Percentiles rank a stretch among this genome's conserved stretches.
Evolutionary conservation across 2,113 vertebrate species (phyloP).

Genomic region (Serinus canaria): DNA sequence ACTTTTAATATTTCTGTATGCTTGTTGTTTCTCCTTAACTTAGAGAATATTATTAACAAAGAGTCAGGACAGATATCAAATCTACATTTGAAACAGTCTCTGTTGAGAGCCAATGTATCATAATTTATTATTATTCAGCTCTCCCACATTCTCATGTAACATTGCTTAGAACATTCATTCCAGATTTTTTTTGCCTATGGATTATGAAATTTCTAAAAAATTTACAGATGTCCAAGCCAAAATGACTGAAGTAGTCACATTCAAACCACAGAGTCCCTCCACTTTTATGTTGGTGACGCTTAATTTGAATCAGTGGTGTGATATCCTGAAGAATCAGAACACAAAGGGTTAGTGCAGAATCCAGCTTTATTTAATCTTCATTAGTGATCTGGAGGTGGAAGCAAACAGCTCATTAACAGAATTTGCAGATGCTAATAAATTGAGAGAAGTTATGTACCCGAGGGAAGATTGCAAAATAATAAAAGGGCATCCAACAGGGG

Average conservation of each 20-base stretch:
- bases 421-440: slow-evolving; percentile 66
- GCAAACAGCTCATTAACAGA: slow-evolving; percentile 52
- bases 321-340: not conserved
- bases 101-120: not conserved
- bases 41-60: not conserved
- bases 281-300: not conserved
- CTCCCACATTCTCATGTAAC: not conserved
- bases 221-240: not conserved
- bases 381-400: slow-evolving; percentile 53
- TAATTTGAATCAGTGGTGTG: not conserved
- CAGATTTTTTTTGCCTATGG: not conserved
- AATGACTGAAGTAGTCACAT: not conserved
- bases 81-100: not conserved
- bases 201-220: not conserved
- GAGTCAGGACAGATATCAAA: not conserved
- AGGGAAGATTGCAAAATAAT: slow-evolving; percentile 54
- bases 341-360: slow-evolving; percentile 18
- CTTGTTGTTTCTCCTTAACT: not conserved
- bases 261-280: not conserved
- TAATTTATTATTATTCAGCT: not conserved
- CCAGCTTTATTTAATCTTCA: slow-evolving; percentile 57
- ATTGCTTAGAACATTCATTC: not conserved
- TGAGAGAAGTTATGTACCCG: slow-evolving; percentile 21
- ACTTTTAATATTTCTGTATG: not conserved
- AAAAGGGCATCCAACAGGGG: slow-evolving; percentile 23